Conservation (phyloP, 2,113 vertebrate genomes). For the Brachypodius melanocephalos region DNA sequence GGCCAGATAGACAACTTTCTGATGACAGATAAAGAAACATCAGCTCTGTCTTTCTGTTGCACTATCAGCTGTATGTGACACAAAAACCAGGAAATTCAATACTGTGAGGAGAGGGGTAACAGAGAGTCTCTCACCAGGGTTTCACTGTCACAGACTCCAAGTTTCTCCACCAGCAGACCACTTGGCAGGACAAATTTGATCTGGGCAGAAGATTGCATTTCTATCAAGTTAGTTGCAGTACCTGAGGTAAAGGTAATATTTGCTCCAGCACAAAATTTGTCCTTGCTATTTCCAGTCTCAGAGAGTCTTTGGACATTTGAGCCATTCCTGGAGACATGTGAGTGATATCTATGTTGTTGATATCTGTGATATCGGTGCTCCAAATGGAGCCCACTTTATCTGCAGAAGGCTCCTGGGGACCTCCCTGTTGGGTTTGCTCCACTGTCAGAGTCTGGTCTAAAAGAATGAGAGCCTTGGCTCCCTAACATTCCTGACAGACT, state of each 20-base stretch:
- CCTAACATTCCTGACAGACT: neutral
- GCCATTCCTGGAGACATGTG: neutral
- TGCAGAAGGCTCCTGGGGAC: neutral
- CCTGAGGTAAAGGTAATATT: neutral
- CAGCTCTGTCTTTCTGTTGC: neutral
- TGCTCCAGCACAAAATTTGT: neutral
- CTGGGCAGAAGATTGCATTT: neutral
- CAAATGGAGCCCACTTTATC: fast-evolving
- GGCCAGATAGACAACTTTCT: neutral
- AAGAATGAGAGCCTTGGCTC: neutral
- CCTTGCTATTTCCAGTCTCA: neutral
- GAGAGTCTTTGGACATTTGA: neutral
- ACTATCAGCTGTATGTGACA: neutral
- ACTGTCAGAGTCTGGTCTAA: neutral
- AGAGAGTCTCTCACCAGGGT: neutral
- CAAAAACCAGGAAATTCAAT: neutral
- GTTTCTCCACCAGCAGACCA: neutral
- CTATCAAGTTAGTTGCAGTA: neutral
- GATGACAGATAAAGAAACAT: neutral
- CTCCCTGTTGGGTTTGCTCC: neutral
- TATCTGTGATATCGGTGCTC: neutral
- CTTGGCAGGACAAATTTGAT: neutral
- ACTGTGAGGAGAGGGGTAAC: neutral
- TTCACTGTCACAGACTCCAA: neutral
- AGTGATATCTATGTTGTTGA: neutral